phyloP scores from a whole-genome alignment of 2,797 vertebrate species.

The Peromyscus nudipes region DNA sequence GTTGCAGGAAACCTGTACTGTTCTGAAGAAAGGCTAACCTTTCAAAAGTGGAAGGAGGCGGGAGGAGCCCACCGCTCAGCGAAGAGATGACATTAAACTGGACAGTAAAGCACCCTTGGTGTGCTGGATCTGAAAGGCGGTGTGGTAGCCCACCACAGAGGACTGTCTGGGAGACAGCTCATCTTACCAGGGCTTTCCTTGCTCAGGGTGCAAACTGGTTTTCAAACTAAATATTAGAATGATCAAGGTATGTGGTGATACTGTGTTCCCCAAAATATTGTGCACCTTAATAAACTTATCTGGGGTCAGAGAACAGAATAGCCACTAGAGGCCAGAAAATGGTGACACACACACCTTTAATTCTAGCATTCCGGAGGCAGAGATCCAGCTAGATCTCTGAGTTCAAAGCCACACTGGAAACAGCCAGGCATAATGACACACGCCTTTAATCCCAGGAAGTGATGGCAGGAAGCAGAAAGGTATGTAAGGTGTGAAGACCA shows the following conservation, averaged over 20 bases:
- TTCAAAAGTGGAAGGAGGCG: constrained; percentile 72
- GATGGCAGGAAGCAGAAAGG: no score
- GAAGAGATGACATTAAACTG: constrained; percentile 81
- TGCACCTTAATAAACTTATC: no score
- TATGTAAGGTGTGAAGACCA: no score
- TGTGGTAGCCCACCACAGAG: constrained; percentile 71
- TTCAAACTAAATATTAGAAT: constrained; percentile 74
- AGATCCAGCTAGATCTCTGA: no score
- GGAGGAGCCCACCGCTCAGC: constrained; percentile 61
- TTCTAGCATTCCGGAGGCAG: no score
- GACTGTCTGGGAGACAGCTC: constrained; percentile 68
- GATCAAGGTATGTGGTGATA: constrained; percentile 18
- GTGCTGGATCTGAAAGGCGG: constrained; percentile 71
- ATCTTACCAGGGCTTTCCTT: constrained; percentile 72
- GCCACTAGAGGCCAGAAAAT: no score
- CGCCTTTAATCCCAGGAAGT: no score
- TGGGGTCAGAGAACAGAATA: no score
- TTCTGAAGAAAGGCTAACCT: constrained; percentile 84
- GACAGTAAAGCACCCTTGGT: constrained; percentile 75
- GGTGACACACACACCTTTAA: no score
- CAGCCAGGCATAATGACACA: no score
- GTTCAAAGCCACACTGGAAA: no score
- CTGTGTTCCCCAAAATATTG: no score
- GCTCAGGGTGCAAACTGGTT: constrained; percentile 67
- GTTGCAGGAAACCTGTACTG: constrained; percentile 78